Evolutionary conservation across 2,797 vertebrate genomes (phyloP).

Genomic region (Numenius phaeopus): DNA sequence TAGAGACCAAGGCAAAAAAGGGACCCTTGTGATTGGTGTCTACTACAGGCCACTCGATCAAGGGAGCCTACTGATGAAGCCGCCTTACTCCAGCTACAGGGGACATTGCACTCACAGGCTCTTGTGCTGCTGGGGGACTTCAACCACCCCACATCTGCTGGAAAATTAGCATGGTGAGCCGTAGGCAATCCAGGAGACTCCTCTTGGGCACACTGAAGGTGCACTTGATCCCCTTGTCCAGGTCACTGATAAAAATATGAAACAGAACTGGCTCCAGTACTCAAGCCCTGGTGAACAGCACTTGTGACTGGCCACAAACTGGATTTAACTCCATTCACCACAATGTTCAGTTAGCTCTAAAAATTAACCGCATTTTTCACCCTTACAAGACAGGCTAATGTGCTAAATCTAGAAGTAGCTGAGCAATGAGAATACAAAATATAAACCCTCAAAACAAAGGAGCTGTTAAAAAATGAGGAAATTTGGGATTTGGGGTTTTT

Average conservation of each 20-base stretch:
- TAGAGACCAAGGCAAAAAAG: neutral
- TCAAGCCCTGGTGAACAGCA: neutral
- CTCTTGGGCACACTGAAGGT: neutral
- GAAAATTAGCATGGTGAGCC: neutral
- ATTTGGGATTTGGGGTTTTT: neutral
- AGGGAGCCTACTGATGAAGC: neutral
- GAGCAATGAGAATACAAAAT: neutral
- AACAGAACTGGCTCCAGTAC: neutral
- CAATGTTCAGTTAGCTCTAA: neutral
- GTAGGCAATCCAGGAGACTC: neutral
- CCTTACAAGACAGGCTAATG: neutral
- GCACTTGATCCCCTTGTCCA: neutral
- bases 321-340: neutral
- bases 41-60: neutral
- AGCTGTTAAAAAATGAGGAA: accelerated
- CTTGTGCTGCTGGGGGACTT: neutral
- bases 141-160: neutral
- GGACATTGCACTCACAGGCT: neutral
- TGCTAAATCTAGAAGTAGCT: neutral
- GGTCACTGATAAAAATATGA: neutral
- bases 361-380: neutral
- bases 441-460: neutral
- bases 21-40: neutral
- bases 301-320: neutral
- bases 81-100: neutral